A percentile compares a stretch with the other conserved stretches of the same genome.
Conservation (phyloP, 2,888 invertebrate species). For the Lucinisca nassula region DNA sequence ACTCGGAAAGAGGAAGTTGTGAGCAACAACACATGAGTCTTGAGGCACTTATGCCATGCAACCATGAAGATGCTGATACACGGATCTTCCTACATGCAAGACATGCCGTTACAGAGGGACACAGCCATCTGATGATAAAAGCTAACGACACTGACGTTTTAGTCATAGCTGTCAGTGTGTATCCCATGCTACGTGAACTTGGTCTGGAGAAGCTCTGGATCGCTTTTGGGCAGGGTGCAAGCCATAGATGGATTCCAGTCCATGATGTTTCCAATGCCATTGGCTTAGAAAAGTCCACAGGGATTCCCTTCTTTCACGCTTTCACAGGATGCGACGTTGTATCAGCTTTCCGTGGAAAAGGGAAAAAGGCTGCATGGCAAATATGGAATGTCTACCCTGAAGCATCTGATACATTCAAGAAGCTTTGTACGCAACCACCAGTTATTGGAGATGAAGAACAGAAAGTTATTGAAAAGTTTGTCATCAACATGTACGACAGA, state of each 20-base stretch:
- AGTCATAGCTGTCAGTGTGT: conserved; percentile 38
- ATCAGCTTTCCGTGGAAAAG: conserved; percentile 67
- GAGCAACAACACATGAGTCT: not conserved
- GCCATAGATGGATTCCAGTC: conserved; percentile 60
- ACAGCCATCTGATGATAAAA: conserved; percentile 41
- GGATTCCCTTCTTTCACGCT: conserved; percentile 65
- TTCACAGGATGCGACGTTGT: conserved; percentile 73
- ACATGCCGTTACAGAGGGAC: conserved; percentile 19
- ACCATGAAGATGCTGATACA: conserved; percentile 43
- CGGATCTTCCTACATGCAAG: conserved; percentile 43
- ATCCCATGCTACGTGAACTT: conserved; percentile 16
- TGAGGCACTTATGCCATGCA: conserved; percentile 8
- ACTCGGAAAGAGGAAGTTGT: not conserved
- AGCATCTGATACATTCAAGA: conserved; percentile 34
- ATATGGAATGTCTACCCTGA: conserved; percentile 67
- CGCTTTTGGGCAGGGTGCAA: conserved; percentile 60
- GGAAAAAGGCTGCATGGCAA: conserved; percentile 70
- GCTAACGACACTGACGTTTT: conserved; percentile 47
- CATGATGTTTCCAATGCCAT: conserved; percentile 59
- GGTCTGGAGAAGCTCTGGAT: conserved; percentile 59
- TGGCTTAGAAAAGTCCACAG: conserved; percentile 51
- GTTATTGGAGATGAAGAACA: no score
- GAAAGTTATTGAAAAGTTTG: no score
- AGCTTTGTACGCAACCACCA: conserved; percentile 29
- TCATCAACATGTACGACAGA: no score